Conservation (phyloP, 2,113 vertebrate species). For the Psammodynastes pulverulentus region DNA sequence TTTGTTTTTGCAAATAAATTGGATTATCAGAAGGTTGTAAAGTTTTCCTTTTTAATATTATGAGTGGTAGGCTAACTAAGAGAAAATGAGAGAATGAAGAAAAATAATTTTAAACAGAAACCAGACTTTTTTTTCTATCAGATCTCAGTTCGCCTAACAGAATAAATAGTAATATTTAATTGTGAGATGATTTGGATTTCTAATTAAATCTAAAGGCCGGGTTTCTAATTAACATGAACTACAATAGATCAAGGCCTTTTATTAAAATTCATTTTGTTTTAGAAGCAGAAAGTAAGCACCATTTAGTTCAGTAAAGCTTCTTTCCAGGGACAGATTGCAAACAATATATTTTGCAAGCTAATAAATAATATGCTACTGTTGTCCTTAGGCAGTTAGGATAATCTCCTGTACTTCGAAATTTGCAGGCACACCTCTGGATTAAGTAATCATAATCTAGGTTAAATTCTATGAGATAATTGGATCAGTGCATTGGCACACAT, state of each 20-base stretch:
- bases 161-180: not conserved
- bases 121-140: not conserved
- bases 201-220: not conserved
- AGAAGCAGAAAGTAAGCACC: not conserved
- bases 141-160: not conserved
- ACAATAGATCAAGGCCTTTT: not conserved
- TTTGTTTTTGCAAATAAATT: not conserved
- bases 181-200: not conserved
- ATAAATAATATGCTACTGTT: not conserved
- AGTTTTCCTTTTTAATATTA: not conserved
- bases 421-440: not conserved
- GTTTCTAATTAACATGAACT: not conserved
- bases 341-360: not conserved
- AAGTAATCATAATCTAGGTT: not conserved
- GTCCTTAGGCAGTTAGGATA: not conserved
- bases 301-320: not conserved
- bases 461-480: not conserved
- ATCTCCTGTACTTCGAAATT: not conserved
- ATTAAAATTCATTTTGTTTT: not conserved
- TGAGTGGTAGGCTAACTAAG: not conserved
- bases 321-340: not conserved
- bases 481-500: not conserved
- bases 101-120: not conserved
- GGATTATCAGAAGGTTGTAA: not conserved
- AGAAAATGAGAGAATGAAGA: not conserved